Evolutionary conservation across 2,888 invertebrate genomes (phyloP), one percentile per base, ranked within the genome.

Genomic region (Ceratothoa steindachneri): DNA sequence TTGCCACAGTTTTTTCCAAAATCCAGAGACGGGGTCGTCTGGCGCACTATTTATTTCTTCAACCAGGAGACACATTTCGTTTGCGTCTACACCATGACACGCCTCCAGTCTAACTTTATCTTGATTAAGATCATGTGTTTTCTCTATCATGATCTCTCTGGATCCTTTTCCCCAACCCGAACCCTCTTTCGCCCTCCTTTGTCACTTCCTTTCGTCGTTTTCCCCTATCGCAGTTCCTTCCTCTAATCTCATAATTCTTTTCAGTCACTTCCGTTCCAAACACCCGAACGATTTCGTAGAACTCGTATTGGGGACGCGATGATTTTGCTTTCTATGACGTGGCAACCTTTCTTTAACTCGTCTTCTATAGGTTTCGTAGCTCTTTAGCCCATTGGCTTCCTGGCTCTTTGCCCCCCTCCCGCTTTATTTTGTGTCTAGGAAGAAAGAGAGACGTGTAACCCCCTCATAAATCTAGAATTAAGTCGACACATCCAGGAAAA

Each of bases 121-220:
- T 55, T 55, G 55, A 55, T 55, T 55, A 55, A 55, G 19, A 55
- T 55, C 55, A 55, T 55, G 55, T 55, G 55, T 55, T 55, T 55
- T 55, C 24, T 22, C 55, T 22, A 55, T 55, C 19, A 55, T 41
- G 55, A 55, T 19, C 15, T 55, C 55, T 55, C 19, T 22, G 15
- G 15, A 7, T 55, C 19, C 55, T 55, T 41, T 41, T 41, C 41
- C 15, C 5, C 15, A 41, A 9, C 5, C 15, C 7, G 41, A 9
- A 5, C 55, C 24, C 55, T 55, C 55, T 55, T 22, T 55, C 19
- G 5, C 55, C 24, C 55, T 55, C 55, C 19, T 22, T 19, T 19
- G 5, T 55, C 55, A 19, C 15, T 55, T 55, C 55, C 15, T 55
- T 22, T 55, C 55, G 9, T 55, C 55, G 15, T 12, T 22, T 55